Base-by-base conservation (phyloP, 2,888 invertebrate genomes). In the Diachrysia chrysitis region DNA sequence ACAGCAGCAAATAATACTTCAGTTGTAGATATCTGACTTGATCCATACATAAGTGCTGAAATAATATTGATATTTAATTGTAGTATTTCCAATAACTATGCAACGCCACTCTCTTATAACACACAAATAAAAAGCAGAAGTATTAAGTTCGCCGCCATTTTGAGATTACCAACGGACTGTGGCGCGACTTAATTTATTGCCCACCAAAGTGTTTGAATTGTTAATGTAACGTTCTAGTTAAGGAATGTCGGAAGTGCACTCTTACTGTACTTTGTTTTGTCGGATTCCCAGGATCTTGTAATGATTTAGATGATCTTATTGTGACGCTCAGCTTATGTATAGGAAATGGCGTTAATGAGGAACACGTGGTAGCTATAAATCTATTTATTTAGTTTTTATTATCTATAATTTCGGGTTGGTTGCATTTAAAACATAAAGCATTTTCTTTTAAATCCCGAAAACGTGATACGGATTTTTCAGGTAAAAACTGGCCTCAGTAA, bases 201-300 rank as follows among this genome's bases (percentile, higher is more conserved):
- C 87, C 83, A 90, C 90, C 83, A 91, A 93, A 93, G 91, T 91
- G 93, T 92, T 92, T 93, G 92, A 93, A 94, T 94, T 90, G 92
- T 93, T 94, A 93, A 93, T 92, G 91, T 89, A 86, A 66, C 69
- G 84, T 84, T 82, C 80, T 85, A 87, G 87, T 89, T 88, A 89
- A 81, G 78, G 76, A 77, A 66, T 70, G 83, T 79, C 83, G 84
- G 79, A 83, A 71, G 76, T 81, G 73, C 79, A 71, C 77, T 74
- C 68, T 82, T 78, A 73, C 72, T 63, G 25, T 81, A 78, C 83
- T 82, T 86, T 69, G 65, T 66, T 25, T 73, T 17, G 46, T 56
- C 55, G 65, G 57, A 48, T 70, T 63, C 42, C 56, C 29, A 58
- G 59, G 48, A 59, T 71, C 61, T 64, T 48, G 10, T 32, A 23